Evolutionary conservation across 2,113 vertebrate species (phyloP).

Genomic region (Sebastes fasciatus): DNA sequence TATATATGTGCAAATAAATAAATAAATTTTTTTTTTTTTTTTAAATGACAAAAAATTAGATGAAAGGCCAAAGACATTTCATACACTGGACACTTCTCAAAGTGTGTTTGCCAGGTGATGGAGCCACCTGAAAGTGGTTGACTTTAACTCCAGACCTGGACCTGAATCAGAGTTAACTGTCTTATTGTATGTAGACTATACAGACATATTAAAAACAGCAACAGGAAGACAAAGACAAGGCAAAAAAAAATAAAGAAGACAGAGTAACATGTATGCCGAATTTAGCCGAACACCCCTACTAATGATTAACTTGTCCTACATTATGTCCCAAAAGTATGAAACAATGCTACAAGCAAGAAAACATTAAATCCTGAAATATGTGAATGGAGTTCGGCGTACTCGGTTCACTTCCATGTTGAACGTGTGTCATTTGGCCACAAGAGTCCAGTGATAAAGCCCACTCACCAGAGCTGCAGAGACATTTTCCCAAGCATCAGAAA

Average conservation of each 20-base stretch:
- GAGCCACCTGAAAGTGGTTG: not conserved
- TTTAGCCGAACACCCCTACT: not conserved
- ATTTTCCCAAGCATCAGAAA: constrained; percentile 78
- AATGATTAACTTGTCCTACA: fast-evolving
- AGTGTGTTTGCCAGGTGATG: too few relatives aligned
- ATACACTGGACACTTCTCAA: too few relatives aligned
- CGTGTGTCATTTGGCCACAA: too few relatives aligned
- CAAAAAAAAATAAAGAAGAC: not conserved
- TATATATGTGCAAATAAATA: too few relatives aligned
- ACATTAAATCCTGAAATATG: fast-evolving
- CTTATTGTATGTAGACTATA: too few relatives aligned
- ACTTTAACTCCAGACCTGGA: not conserved
- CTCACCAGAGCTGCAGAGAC: constrained; percentile 83
- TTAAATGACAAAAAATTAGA: too few relatives aligned
- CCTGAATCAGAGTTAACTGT: not conserved
- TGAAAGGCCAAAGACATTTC: too few relatives aligned
- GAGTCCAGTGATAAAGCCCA: not conserved
- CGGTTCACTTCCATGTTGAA: not conserved
- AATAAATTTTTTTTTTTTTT: too few relatives aligned
- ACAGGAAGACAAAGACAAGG: not conserved
- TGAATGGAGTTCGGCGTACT: not conserved
- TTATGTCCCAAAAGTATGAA: fast-evolving
- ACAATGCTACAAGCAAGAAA: fast-evolving
- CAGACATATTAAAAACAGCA: not conserved
- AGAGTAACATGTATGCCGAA: not conserved